Base-by-base conservation (phyloP, 1,140 invertebrate genomes). In the Lucilia sericata region DNA sequence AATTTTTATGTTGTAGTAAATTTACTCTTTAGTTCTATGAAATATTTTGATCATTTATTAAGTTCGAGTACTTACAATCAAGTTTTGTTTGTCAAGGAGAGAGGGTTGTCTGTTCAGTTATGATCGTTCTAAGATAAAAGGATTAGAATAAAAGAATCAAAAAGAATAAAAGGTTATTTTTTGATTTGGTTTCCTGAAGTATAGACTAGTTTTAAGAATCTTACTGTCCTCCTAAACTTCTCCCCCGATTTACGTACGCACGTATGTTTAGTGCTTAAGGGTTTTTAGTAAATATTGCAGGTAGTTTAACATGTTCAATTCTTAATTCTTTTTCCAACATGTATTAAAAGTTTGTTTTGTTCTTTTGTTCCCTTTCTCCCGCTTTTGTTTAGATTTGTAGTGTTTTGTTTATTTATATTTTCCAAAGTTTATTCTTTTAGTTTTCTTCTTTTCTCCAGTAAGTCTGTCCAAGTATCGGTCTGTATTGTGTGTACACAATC, bases 221-320 rank as follows among this genome's bases (percentile, higher is more conserved):
- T 36, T 36, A 36, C 36, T 36, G 3, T 36, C 12, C 12, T n/a
- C 12, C 14, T 60, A n/a, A 60, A 60, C 55, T 60, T 60, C n/a
- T 60, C 55, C n/a, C 14, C 5, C 17, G 14, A 60, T 14, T 14
- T n/a, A 17, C 17, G 55, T 0, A 17, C 5, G 5, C 55, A 60
- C 55, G 55, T 60, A 60, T 60, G 55, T n/a, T 14, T 60, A 60
- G 55, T 60, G 55, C 55, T 60, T 60, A 60, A 60, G 55, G 55
- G 55, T 3, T 70, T 70, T 70, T 70, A 70, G 65, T 70, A 70
- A 70, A 70, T 70, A 70, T 70, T 70, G 65, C 65, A 70, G 65
- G 65, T 70, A 70, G 21, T 21, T 21, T 70, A 10, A 2, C n/a
- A 30, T 70, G 65, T 70, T 21, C 10, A 70, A 70, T 70, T 70